Evolutionary conservation across 2,797 vertebrate genomes (phyloP).

Genomic region (Rhinichthys osculus): DNA sequence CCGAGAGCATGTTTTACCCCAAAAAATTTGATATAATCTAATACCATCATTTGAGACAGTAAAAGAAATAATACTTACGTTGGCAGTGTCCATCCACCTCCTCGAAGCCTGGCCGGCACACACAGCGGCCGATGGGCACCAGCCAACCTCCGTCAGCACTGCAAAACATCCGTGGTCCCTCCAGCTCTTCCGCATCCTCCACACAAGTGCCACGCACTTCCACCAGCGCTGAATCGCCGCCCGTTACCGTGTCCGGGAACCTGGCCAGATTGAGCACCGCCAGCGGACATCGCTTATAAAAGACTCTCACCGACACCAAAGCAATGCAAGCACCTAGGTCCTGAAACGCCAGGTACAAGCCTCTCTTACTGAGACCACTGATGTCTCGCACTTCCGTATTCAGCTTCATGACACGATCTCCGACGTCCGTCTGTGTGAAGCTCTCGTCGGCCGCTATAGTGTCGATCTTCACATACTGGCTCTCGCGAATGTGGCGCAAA

Average conservation of each 20-base stretch:
- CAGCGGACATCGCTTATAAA: slow-evolving; percentile 97
- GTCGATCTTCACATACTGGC: slow-evolving; percentile 84
- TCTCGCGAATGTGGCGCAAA: slow-evolving; percentile 61
- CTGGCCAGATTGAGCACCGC: slow-evolving; percentile 95
- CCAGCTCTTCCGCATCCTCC: slow-evolving; percentile 93
- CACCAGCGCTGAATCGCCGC: slow-evolving; percentile 94
- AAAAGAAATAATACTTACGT: slow-evolving; percentile 78
- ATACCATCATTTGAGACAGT: not conserved
- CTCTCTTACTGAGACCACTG: slow-evolving; percentile 89
- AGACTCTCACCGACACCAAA: slow-evolving; percentile 94
- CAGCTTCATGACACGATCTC: slow-evolving; percentile 96
- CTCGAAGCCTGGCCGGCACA: slow-evolving; percentile 93
- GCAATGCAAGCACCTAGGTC: slow-evolving; percentile 98
- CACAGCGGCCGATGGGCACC: slow-evolving; percentile 97
- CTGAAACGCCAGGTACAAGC: slow-evolving; percentile 97
- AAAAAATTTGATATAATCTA: not conserved
- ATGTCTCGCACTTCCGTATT: slow-evolving; percentile 98
- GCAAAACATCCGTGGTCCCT: slow-evolving; percentile 97
- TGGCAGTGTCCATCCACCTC: slow-evolving; percentile 92
- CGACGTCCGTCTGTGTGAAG: slow-evolving; percentile 99
- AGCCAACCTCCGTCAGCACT: slow-evolving; percentile 98
- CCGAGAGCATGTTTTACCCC: not conserved
- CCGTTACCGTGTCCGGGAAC: slow-evolving; percentile 97
- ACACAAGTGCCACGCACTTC: slow-evolving; percentile 96
- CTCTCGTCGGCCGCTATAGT: slow-evolving; percentile 99